Conservation (phyloP, 2,797 vertebrate species). For the Enteromius unitaeniatus region DNA sequence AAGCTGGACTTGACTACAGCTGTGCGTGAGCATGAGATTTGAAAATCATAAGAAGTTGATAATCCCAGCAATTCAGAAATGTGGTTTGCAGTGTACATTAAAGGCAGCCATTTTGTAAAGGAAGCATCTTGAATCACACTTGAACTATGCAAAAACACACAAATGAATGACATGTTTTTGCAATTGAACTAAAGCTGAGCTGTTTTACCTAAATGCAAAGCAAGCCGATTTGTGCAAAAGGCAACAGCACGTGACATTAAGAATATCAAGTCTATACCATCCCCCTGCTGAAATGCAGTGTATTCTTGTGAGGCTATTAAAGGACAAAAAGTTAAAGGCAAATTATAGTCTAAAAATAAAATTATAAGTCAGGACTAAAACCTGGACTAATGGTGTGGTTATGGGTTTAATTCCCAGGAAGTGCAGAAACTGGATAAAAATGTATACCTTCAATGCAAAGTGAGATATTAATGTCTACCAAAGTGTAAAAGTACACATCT, state of each 20-base stretch:
- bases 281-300: not conserved
- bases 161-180: slow-evolving; percentile 10
- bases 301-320: not conserved
- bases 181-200: slow-evolving; percentile 22
- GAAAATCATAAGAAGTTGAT: not conserved
- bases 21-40: not conserved
- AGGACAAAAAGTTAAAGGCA: no score
- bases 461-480: not conserved
- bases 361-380: not conserved
- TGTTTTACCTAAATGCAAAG: slow-evolving; percentile 48
- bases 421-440: not conserved
- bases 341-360: not conserved
- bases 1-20: no score
- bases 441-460: not conserved
- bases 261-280: slow-evolving; percentile 3
- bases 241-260: slow-evolving; percentile 19
- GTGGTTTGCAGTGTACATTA: not conserved
- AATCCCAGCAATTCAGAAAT: not conserved
- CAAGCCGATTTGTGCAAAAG: slow-evolving; percentile 15
- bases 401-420: not conserved
- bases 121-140: slow-evolving; percentile 34
- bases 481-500: not conserved
- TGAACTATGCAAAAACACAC: slow-evolving; percentile 47
- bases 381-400: not conserved
- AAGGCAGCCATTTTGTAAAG: slow-evolving; percentile 8